Conservation (phyloP, 2,888 invertebrate genomes). For the Hofmannophila pseudospretella region DNA sequence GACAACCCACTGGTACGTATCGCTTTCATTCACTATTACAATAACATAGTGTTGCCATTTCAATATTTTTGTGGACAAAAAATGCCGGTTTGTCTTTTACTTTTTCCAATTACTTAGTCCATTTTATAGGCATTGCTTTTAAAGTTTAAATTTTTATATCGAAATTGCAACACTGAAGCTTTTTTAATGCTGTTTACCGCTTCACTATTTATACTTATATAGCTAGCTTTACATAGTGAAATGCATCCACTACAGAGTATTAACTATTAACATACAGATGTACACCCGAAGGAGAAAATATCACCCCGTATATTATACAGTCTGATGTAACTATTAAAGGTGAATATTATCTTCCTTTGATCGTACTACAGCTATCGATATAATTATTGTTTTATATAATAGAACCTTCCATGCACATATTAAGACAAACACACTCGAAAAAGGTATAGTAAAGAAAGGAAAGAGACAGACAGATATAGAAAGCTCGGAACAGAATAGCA, state of each 20-base stretch:
- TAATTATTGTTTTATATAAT: slow-evolving; percentile 40
- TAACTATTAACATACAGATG: slow-evolving; percentile 38
- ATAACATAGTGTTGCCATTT: slow-evolving; percentile 11
- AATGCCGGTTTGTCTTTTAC: too few relatives aligned
- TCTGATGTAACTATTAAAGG: not conserved
- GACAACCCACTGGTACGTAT: slow-evolving; percentile 22
- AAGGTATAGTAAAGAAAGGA: slow-evolving; percentile 33
- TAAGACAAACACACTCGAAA: slow-evolving; percentile 75
- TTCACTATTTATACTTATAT: slow-evolving; percentile 23
- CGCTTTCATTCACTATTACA: slow-evolving; percentile 17
- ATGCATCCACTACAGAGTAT: slow-evolving; percentile 50
- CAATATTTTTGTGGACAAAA: not conserved
- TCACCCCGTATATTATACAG: slow-evolving; percentile 2
- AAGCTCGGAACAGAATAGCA: slow-evolving; percentile 25
- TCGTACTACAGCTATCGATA: slow-evolving; percentile 41
- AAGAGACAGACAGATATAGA: slow-evolving; percentile 26
- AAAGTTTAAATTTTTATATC: not conserved
- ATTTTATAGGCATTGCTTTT: too few relatives aligned
- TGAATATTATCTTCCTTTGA: slow-evolving; percentile 26
- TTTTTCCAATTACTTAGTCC: too few relatives aligned
- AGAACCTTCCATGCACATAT: slow-evolving; percentile 76
- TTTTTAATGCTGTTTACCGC: slow-evolving; percentile 19
- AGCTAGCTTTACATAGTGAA: slow-evolving; percentile 30
- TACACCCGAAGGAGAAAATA: slow-evolving; percentile 30
- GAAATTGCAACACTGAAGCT: slow-evolving; percentile 13